Evolutionary conservation across 2,888 invertebrate species (phyloP).

Genomic region (Arge pagana): DNA sequence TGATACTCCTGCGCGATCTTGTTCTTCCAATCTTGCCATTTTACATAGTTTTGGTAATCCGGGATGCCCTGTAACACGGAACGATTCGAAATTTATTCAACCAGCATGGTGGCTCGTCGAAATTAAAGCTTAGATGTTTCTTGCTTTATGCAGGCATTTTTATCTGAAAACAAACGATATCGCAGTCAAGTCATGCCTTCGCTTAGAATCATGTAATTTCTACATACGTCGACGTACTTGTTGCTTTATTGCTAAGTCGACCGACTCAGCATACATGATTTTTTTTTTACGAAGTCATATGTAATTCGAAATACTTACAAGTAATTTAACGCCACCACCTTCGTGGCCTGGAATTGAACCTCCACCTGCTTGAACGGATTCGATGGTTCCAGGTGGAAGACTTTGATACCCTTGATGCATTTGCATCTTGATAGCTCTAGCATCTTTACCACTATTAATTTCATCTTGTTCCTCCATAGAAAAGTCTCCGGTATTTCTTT

Average conservation of each 20-base stretch:
- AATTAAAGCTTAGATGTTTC: conserved; percentile 40
- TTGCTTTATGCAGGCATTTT: conserved; percentile 47
- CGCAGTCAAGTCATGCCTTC: neutral
- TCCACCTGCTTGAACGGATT: conserved; percentile 52
- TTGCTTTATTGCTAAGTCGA: neutral
- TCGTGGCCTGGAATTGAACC: conserved; percentile 48
- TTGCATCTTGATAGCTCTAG: conserved; percentile 48
- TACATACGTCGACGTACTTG: neutral
- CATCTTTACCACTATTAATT: conserved; percentile 29
- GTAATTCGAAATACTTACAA: conserved; percentile 41
- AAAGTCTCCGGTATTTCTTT: conserved; percentile 39
- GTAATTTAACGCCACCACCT: conserved; percentile 51
- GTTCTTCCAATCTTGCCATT: conserved; percentile 43
- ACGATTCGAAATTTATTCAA: conserved; percentile 9
- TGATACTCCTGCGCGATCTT: conserved; percentile 36
- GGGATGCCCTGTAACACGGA: conserved; percentile 31
- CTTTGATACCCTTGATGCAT: conserved; percentile 55
- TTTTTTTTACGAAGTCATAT: neutral
- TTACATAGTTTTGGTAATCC: conserved; percentile 34
- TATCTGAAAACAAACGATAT: conserved; percentile 47
- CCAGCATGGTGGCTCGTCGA: conserved; percentile 23
- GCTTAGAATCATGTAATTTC: neutral
- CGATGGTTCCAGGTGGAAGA: conserved; percentile 50
- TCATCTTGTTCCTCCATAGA: conserved; percentile 30
- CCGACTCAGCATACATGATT: neutral